These are phyloP conservation scores for Danaus melanippus DNA, from an alignment of 1,140 invertebrate species.

Conservation along the genomic window DNA sequence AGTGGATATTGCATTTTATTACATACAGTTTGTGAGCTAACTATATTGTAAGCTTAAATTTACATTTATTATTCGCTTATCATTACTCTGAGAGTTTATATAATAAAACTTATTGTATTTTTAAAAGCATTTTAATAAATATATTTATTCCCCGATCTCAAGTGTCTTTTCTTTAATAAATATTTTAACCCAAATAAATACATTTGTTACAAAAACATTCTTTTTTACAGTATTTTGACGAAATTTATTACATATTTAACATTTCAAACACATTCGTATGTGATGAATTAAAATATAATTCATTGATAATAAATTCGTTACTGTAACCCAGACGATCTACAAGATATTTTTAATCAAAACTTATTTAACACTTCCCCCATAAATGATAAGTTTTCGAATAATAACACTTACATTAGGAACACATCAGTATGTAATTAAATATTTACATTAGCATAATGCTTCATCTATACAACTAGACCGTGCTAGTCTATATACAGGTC, in stretches of 20 bases:
- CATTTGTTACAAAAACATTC: no score
- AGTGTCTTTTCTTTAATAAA: constrained; percentile 3
- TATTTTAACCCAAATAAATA: not conserved
- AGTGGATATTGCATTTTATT: constrained; percentile 22
- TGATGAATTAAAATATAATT: no score
- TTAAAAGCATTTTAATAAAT: constrained; percentile 44
- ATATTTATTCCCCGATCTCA: constrained; percentile 28
- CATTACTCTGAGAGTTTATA: not conserved
- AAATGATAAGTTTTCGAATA: no score
- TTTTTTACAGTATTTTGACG: no score
- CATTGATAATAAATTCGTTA: no score
- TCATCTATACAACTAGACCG: not conserved
- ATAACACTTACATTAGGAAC: no score
- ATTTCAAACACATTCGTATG: no score
- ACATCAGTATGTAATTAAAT: not conserved
- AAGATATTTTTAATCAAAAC: no score
- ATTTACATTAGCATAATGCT: constrained; percentile 1
- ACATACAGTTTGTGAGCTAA: constrained; percentile 20
- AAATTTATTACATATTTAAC: no score
- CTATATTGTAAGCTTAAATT: constrained; percentile 21
- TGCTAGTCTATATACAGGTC: no score
- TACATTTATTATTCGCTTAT: not conserved
- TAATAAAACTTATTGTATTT: constrained; percentile 7
- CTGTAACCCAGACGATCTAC: no score
- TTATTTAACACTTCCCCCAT: no score